Evolutionary conservation across 1,140 invertebrate genomes (phyloP), one percentile per base, ranked within the genome.

Genomic region (Leptoteleia sp.): DNA sequence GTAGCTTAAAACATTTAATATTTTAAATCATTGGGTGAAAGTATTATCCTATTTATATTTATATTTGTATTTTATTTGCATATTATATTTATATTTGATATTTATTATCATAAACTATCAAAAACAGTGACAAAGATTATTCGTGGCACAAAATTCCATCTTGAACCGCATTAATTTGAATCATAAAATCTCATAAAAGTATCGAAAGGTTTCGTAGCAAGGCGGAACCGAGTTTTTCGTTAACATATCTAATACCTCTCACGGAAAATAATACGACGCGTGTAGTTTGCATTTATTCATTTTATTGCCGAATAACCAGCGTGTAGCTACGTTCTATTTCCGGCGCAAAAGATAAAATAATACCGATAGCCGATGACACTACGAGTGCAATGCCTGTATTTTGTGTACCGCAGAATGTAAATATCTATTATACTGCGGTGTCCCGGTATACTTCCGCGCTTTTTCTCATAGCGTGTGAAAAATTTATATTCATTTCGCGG

Each of bases 341-440:
- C 82, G 82, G 68, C 33, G 55, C 55, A 48, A 71, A 73, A 80
- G 65, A 84, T 83, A 82, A 84, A 86, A 84, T 83, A 83, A 83
- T 81, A 80, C 81, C 82, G 79, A 83, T 84, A 81, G 67, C 67
- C 81, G 78, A 81, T 81, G 83, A 81, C 80, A 83, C 76, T 50
- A 35, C 47, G 70, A 54, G 43, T 42, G 47, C 64, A 40, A 62
- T 48, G 73, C 31, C 75, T 43, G 76, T 76, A 81, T 84, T 83
- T 83, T 76, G 76, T 61, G 61, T 80, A 81, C 83, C 84, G 76
- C 84, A 81, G 73, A 83, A 88, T 88, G 85, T 88, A 88, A 87
- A 88, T 88, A 86, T 83, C 84, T 84, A 85, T 85, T 85, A 86
- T 81, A 75, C 61, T 73, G 55, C 57, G 78, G 59, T 65, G 40